Conservation (phyloP, 2,113 vertebrate genomes). For the Edolisoma coerulescens region DNA sequence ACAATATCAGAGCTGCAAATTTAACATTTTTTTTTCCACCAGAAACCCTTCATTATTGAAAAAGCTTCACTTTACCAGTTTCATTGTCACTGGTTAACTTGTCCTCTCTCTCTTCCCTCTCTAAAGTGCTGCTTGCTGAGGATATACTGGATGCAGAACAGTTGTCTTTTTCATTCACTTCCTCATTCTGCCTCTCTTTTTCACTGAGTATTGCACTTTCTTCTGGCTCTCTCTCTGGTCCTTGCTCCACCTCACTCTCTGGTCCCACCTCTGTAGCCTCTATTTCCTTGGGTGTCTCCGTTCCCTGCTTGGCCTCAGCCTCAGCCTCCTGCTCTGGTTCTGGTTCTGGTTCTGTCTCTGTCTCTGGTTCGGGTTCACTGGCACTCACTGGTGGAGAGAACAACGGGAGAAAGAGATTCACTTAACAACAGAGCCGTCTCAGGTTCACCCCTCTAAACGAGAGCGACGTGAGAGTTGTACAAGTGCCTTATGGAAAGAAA, state of each 20-base stretch:
- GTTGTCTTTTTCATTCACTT: constrained; percentile 97
- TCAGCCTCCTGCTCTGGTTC: constrained; percentile 62
- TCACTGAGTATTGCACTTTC: constrained; percentile 86
- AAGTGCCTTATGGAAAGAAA: constrained; percentile 16
- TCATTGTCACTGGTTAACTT: constrained; percentile 81
- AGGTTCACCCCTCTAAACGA: not conserved
- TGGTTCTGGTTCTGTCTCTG: constrained; percentile 46
- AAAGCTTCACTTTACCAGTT: constrained; percentile 77
- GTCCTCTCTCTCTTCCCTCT: constrained; percentile 93
- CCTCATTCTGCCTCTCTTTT: constrained; percentile 96
- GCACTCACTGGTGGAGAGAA: constrained; percentile 74
- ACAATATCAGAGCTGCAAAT: not conserved
- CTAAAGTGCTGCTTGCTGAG: constrained; percentile 95
- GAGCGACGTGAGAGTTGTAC: not conserved
- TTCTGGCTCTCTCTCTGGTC: constrained; percentile 79
- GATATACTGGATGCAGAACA: constrained; percentile 98
- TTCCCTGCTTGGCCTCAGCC: constrained; percentile 51
- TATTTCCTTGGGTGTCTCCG: constrained; percentile 64
- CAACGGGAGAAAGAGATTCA: constrained; percentile 61
- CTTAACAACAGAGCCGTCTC: not conserved
- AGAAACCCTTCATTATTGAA: constrained; percentile 17
- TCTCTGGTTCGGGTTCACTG: constrained; percentile 70
- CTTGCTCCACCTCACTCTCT: constrained; percentile 75
- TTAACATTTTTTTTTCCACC: not conserved
- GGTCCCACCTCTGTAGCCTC: constrained; percentile 43